Base-by-base conservation (phyloP, 2,797 vertebrate species). In the Neoniphon sammara region DNA sequence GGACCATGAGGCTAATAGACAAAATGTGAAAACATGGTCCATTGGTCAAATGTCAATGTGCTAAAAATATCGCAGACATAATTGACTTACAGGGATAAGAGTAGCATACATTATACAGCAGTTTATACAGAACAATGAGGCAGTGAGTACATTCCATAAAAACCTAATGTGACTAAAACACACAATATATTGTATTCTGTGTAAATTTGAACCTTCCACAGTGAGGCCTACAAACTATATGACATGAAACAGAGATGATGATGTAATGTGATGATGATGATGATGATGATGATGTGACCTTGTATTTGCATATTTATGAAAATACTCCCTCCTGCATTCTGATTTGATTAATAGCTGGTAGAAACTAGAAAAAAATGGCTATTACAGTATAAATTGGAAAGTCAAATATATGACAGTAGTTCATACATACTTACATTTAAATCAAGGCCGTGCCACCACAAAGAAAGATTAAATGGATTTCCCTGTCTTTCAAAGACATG, bases 291-390 rank as follows among this genome's bases (percentile, higher is more conserved):
- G 25, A 58, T 55, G 79, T 88, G 85, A 91, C 90, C 87, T 92
- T 89, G 87, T 88, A 91, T 92, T 92, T 93, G 92, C 91, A 93
- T 93, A 93, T 93, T 93, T 88, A 90, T 92, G 89, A 88, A 91
- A 93, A 93, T 91, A 89, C 89, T 89, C 91, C 90, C 88, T 87
- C 81, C 80, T 85, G 81, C 85, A 59, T 83, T 91, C 86, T 85
- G 86, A 84, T 90, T 92, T 90, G 91, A 92, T 91, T 93, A 88
- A 87, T 86, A 91, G 90, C 91, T 92, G 88, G 88, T 92, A 90
- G 81, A 90, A 91, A 92, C 82, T 91, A 87, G 87, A 89, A 88
- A 81, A 59, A 91, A 89, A 91, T 91, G 89, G 87, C 87, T 85
- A 90, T 90, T 85, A 85, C 82, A 78, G 85, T 90, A 88, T 70